Evolutionary conservation across 1,140 invertebrate species (phyloP).

Genomic region (Anastrepha ludens): DNA sequence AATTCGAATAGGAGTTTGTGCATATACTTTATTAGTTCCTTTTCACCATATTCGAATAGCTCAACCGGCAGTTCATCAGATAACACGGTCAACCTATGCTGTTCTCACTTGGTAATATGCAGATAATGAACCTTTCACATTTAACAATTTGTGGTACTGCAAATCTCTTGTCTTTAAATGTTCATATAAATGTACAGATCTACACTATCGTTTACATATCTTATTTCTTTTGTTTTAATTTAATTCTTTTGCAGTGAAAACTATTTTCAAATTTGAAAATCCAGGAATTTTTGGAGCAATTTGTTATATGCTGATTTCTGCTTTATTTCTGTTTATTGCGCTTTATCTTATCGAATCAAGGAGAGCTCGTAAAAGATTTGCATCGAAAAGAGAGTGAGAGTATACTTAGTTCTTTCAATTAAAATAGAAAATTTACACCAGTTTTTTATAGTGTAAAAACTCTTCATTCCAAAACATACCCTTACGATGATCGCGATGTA

Average conservation of each 20-base stretch:
- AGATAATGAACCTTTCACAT: too few relatives aligned
- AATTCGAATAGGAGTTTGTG: too few relatives aligned
- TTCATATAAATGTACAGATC: too few relatives aligned
- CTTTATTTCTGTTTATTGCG: constrained; percentile 52
- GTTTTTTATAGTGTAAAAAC: constrained; percentile 57
- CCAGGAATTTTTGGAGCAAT: constrained; percentile 65
- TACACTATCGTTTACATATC: too few relatives aligned
- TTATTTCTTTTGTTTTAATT: neutral
- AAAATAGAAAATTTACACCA: neutral
- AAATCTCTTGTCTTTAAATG: too few relatives aligned
- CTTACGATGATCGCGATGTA: constrained; percentile 68
- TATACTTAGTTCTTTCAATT: neutral
- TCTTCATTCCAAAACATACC: constrained; percentile 63
- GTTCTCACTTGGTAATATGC: too few relatives aligned
- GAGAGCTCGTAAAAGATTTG: constrained; percentile 55
- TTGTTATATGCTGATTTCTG: constrained; percentile 59
- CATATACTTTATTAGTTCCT: too few relatives aligned
- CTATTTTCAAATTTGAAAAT: constrained; percentile 60
- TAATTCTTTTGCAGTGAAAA: constrained; percentile 56
- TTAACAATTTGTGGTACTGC: too few relatives aligned
- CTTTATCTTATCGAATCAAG: constrained; percentile 64
- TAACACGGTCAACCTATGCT: too few relatives aligned
- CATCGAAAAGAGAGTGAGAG: constrained; percentile 14
- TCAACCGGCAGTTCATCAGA: too few relatives aligned
- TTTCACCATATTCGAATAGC: too few relatives aligned